Evolutionary conservation across 2,797 vertebrate species (phyloP).

Genomic region (Enteromius mattozi): DNA sequence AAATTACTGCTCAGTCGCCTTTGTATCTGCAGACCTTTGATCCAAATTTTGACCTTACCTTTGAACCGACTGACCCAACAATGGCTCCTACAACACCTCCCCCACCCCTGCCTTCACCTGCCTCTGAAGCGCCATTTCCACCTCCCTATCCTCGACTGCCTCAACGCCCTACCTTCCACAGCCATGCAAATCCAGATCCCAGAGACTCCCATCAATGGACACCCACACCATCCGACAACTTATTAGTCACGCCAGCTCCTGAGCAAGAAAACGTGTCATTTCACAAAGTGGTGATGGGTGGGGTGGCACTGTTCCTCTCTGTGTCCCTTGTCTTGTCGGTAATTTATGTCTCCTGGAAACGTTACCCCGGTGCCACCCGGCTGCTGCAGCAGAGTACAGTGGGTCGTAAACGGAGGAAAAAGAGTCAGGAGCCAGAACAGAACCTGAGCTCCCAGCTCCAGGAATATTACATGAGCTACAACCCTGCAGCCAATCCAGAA

Average conservation of each 20-base stretch:
- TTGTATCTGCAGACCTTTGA: constrained; percentile 74
- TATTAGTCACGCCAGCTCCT: constrained; percentile 78
- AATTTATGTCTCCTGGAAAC: constrained; percentile 95
- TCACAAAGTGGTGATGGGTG: constrained; percentile 98
- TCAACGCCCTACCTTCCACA: constrained; percentile 85
- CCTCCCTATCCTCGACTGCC: constrained; percentile 81
- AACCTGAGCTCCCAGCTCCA: constrained; percentile 97
- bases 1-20: constrained; percentile 78
- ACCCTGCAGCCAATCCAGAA: constrained; percentile 92
- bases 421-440: constrained; percentile 94
- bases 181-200: constrained; percentile 79
- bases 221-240: constrained; percentile 74
- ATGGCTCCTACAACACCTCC: constrained; percentile 72
- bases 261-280: constrained; percentile 93
- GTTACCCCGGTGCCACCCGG: constrained; percentile 92
- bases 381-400: constrained; percentile 90
- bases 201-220: constrained; percentile 70
- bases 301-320: constrained; percentile 94
- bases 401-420: constrained; percentile 93
- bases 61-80: constrained; percentile 76
- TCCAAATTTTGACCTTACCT: constrained; percentile 79
- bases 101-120: constrained; percentile 76
- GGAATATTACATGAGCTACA: constrained; percentile 99
- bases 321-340: constrained; percentile 93
- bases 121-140: constrained; percentile 77